phyloP scores from a whole-genome alignment of 2,797 vertebrate species.

The Nasua narica region DNA sequence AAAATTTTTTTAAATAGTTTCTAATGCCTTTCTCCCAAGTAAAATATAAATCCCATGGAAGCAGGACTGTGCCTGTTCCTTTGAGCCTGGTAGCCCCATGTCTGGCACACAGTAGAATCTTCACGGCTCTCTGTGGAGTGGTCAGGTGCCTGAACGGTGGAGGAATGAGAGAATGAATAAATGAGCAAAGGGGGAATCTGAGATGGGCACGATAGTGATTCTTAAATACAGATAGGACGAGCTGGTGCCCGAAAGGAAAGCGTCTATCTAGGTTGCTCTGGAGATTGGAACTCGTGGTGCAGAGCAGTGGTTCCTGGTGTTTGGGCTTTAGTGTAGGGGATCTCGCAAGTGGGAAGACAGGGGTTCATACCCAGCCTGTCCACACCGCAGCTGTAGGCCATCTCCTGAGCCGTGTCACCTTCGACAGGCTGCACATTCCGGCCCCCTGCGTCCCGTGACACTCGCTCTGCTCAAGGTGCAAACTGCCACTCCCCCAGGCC shows the following conservation, averaged over 20 bases:
- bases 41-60: neutral
- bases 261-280: neutral
- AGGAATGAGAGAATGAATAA: neutral
- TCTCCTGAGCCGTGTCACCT: neutral
- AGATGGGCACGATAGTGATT: neutral
- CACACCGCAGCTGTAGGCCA: rapidly evolving
- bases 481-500: neutral
- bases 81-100: neutral
- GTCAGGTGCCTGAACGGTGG: neutral
- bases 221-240: too few relatives aligned
- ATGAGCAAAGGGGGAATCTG: neutral
- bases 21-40: neutral
- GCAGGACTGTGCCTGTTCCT: neutral
- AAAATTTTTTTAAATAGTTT: neutral
- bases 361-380: neutral
- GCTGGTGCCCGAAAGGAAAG: neutral
- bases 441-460: rapidly evolving
- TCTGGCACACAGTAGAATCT: neutral
- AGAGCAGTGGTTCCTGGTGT: neutral
- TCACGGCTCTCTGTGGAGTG: neutral
- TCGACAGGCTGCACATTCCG: neutral
- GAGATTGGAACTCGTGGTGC: neutral
- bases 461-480: neutral
- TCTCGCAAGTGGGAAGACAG: neutral
- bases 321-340: neutral